Conservation (phyloP, 2,888 invertebrate genomes). For the Geotrupes spiniger region DNA sequence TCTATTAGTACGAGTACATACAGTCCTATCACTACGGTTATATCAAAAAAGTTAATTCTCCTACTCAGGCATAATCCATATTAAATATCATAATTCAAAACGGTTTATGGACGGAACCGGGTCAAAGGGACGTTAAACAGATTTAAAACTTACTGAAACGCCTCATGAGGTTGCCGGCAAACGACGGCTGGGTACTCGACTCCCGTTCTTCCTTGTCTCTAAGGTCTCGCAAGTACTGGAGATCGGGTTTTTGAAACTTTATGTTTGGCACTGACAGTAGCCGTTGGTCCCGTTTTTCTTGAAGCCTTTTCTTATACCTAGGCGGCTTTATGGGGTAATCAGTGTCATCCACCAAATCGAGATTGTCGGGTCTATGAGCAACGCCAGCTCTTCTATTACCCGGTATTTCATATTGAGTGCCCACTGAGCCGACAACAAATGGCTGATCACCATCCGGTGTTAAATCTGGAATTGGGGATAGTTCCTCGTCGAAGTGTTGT, state of each 20-base stretch:
- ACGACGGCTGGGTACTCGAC: conserved; percentile 50
- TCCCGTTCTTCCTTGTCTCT: conserved; percentile 53
- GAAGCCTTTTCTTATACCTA: conserved; percentile 53
- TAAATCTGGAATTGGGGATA: conserved; percentile 24
- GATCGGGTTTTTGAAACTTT: conserved; percentile 58
- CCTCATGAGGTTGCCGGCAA: conserved; percentile 75
- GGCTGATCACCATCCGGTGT: conserved; percentile 29
- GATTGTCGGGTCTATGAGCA: conserved; percentile 60
- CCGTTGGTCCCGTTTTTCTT: conserved; percentile 59
- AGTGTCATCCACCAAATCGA: conserved; percentile 58
- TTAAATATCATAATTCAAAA: background rate
- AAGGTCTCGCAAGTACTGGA: conserved; percentile 53
- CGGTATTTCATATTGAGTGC: conserved; percentile 33
- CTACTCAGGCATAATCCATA: conserved; percentile 16
- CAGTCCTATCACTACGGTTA: conserved; percentile 6
- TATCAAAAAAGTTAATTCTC: conserved; percentile 1
- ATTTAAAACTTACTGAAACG: conserved; percentile 83
- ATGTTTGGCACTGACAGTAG: conserved; percentile 77
- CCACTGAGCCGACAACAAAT: conserved; percentile 39
- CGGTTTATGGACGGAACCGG: conserved; percentile 7
- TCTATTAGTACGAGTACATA: conserved; percentile 14
- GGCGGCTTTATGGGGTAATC: conserved; percentile 58
- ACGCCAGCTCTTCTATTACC: conserved; percentile 31
- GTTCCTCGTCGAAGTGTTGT: conserved; percentile 13
- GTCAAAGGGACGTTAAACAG: conserved; percentile 26